These are phyloP conservation scores for Argynnis bischoffii DNA, from an alignment of 2,888 invertebrate species.

Conservation along the genomic window DNA sequence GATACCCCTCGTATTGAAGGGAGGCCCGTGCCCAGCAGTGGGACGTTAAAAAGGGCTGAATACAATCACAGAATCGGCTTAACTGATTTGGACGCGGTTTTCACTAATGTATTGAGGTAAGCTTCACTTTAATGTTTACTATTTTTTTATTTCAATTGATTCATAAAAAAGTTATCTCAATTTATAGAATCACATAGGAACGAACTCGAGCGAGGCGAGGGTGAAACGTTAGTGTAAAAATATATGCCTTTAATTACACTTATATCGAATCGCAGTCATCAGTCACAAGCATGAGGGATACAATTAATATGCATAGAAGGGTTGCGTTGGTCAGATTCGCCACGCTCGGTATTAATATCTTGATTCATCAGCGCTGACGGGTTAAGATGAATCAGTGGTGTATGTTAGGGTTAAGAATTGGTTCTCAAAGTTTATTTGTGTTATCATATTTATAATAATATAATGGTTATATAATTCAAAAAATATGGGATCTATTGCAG, in stretches of 20 bases:
- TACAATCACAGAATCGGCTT: no score
- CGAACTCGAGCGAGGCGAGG: no score
- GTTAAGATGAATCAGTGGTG: constrained; percentile 76
- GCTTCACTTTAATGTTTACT: no score
- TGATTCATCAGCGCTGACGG: constrained; percentile 80
- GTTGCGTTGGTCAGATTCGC: constrained; percentile 75
- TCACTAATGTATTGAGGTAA: no score
- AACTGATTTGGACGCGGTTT: no score
- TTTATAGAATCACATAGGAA: no score
- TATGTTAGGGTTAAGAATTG: constrained; percentile 53
- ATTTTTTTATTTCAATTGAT: no score
- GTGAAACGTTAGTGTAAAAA: background rate
- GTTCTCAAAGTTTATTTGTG: constrained; percentile 50
- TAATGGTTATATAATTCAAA: no score
- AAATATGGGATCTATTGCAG: background rate
- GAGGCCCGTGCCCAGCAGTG: no score
- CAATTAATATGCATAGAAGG: constrained; percentile 55
- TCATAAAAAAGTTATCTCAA: no score
- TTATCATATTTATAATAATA: background rate
- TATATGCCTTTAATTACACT: constrained; percentile 15
- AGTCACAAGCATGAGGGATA: constrained; percentile 33
- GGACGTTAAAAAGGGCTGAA: no score
- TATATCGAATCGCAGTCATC: constrained; percentile 32
- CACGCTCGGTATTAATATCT: constrained; percentile 81
- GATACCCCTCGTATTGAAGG: no score